Base-by-base conservation (phyloP, 2,113 vertebrate species). In the Taurulus bubalis region DNA sequence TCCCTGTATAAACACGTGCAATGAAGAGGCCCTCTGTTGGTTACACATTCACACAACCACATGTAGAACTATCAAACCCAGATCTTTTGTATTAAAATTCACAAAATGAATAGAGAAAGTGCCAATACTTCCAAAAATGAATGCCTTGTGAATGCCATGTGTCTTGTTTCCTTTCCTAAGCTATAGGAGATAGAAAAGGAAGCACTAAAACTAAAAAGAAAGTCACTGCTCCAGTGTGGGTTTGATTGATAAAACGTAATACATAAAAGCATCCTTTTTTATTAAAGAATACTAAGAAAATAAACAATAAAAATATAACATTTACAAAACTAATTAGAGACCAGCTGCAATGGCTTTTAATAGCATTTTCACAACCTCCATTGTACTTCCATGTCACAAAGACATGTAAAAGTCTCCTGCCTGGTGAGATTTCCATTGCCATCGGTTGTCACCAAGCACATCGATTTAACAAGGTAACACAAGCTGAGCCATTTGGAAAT, bases 381-480 rank as follows among this genome's bases (percentile, higher is more conserved):
- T 68, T 76, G 16, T 22, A 71, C 65, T 59, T 80, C 32, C 42
- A 58, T 65, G 67, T 73, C 76, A 79, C 55, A 70, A 20, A 71
- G 71, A 64, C 1, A 28, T 66, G 80, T 64, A 77, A 82, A 89
- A 78, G 75, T 71, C 75, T 59, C 55, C 65, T 36, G 82, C 65
- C 78, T 60, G 38, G 47, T 53, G 68, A 85, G 74, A 86, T 84
- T 81, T 80, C 77, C 77, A 83, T 70, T 76, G 87, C 83, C 87
- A 79, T 74, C 32, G 55, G 67, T 80, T 91, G 85, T 92, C 89
- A 89, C 81, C 68, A 81, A 81, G 77, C 73, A 51, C 85, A 93
- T 92, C 72, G 86, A 93, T 93, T 93, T 90, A 87, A 91, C 90
- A 90, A 82, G 83, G 87, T 85, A 88, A 94, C 91, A 91, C 87